phyloP scores from a whole-genome alignment of 2,888 invertebrate genomes.

The Heliconius aoede region DNA sequence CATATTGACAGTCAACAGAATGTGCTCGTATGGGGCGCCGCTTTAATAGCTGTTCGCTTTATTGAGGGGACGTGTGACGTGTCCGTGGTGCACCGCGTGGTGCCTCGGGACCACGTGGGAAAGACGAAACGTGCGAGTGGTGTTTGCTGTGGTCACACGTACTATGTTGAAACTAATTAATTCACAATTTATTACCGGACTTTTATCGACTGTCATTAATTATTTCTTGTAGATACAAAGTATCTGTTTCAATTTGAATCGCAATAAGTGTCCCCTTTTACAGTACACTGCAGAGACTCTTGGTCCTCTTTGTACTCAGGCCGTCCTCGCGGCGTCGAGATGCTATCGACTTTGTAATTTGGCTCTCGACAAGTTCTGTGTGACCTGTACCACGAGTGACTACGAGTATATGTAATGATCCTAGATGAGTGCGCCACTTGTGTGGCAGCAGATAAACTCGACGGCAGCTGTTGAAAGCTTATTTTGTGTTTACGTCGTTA shows the following conservation, averaged over 20 bases:
- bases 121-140: too few species aligned
- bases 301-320: too few species aligned
- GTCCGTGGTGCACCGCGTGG: too few species aligned
- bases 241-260: not conserved
- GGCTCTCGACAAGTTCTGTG: conserved; percentile 30
- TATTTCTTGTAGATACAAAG: not conserved
- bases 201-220: conserved; percentile 12
- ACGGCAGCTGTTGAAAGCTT: not conserved
- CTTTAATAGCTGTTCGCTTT: conserved; percentile 29
- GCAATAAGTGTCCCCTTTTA: too few species aligned
- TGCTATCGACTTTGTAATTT: conserved; percentile 30
- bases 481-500: not conserved
- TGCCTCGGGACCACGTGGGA: too few species aligned
- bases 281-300: too few species aligned
- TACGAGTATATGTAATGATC: too few species aligned
- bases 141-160: too few species aligned
- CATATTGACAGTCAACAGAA: conserved; percentile 38
- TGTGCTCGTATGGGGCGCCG: conserved; percentile 22
- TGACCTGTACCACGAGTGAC: too few species aligned
- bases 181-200: conserved; percentile 19
- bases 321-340: too few species aligned
- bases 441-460: conserved; percentile 1
- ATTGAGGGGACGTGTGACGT: conserved; percentile 11
- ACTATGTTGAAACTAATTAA: not conserved
- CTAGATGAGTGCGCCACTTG: conserved; percentile 19